These are phyloP conservation scores for Incurvaria masculella DNA, from an alignment of 2,888 invertebrate genomes.

Conservation along the genomic window DNA sequence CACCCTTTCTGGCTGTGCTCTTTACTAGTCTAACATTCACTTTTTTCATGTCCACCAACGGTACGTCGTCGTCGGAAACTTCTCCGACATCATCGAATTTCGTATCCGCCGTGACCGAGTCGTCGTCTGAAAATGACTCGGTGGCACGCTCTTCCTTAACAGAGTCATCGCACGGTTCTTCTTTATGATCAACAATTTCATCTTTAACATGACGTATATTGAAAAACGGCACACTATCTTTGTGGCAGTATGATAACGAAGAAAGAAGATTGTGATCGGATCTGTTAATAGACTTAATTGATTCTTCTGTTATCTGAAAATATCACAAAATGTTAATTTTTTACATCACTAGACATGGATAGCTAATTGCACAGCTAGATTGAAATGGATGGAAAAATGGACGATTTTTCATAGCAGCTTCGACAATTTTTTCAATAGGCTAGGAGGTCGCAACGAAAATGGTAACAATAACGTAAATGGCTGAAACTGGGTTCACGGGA, in stretches of 20 bases:
- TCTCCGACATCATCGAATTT: slow-evolving; percentile 1
- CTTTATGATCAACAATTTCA: background rate
- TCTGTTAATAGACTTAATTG: slow-evolving; percentile 1
- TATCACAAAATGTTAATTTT: too few species aligned
- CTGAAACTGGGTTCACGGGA: too few species aligned
- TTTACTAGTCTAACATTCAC: background rate
- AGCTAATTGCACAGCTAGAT: too few species aligned
- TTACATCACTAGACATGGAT: too few species aligned
- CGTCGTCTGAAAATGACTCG: background rate
- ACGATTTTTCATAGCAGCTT: too few species aligned
- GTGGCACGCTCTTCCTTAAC: background rate
- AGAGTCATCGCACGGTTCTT: background rate
- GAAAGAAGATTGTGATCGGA: background rate
- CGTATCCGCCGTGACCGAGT: background rate
- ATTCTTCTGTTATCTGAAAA: slow-evolving; percentile 2
- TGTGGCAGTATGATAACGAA: background rate
- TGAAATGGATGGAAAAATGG: too few species aligned
- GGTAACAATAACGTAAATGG: too few species aligned
- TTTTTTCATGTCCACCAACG: background rate
- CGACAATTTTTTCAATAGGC: too few species aligned
- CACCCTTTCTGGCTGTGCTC: too few species aligned
- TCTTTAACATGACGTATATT: background rate
- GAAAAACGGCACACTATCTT: background rate
- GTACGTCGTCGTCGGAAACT: slow-evolving; percentile 4
- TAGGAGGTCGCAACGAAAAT: too few species aligned